Conservation (phyloP, 2,113 vertebrate genomes). For the Aramus guarauna region DNA sequence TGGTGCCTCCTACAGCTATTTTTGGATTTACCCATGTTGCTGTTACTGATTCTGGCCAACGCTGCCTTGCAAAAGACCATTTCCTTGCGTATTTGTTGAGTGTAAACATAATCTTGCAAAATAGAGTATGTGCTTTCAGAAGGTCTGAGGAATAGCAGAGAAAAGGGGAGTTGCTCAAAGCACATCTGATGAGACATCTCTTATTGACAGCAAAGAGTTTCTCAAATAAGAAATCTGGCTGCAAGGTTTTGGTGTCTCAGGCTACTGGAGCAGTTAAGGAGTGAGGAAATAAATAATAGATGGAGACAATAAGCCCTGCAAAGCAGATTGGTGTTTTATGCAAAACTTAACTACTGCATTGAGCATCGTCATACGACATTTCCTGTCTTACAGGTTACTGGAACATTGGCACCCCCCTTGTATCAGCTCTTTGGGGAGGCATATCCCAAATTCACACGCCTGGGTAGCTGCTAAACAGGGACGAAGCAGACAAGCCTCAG, state of each 20-base stretch:
- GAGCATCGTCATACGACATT: background rate
- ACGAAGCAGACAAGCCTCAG: background rate
- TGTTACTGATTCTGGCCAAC: background rate
- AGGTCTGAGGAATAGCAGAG: background rate
- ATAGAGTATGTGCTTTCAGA: background rate
- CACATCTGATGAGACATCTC: background rate
- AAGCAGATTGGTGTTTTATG: background rate
- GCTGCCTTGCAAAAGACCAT: background rate
- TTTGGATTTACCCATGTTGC: background rate
- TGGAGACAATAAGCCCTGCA: background rate
- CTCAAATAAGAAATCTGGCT: background rate
- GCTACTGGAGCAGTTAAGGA: background rate
- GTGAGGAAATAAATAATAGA: background rate
- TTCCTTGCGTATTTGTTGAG: background rate
- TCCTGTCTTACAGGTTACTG: background rate
- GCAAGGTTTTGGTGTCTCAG: background rate
- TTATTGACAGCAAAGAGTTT: background rate
- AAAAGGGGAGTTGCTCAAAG: background rate
- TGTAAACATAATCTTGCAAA: background rate
- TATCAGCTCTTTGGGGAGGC: accelerated
- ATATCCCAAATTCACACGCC: background rate
- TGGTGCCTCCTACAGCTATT: background rate
- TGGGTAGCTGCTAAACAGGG: background rate
- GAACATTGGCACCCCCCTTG: accelerated
- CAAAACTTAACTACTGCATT: accelerated